phyloP scores from a whole-genome alignment of 2,113 vertebrate genomes.

The Strix uralensis region DNA sequence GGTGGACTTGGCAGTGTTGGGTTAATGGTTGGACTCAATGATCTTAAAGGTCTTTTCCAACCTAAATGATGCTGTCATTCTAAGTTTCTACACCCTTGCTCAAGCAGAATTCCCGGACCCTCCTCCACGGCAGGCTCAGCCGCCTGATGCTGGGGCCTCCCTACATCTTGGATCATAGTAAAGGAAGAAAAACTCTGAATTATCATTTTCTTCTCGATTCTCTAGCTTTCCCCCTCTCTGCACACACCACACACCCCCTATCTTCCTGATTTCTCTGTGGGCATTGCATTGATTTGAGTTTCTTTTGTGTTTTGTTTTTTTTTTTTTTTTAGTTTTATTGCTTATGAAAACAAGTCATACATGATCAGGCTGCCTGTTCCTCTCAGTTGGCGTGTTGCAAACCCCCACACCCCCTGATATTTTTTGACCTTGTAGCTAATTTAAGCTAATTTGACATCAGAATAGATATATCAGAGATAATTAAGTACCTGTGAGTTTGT shows the following conservation, averaged over 20 bases:
- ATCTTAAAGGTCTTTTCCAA: background rate
- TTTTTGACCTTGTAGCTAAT: background rate
- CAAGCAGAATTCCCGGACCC: rapidly evolving
- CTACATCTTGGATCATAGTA: background rate
- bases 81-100: background rate
- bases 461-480: background rate
- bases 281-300: background rate
- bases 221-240: rapidly evolving
- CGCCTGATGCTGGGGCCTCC: background rate
- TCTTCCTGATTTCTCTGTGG: background rate
- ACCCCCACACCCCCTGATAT: background rate
- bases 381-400: background rate
- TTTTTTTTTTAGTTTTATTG: background rate
- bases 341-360: background rate
- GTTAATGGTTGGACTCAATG: rapidly evolving
- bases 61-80: background rate
- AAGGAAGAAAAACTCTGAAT: background rate
- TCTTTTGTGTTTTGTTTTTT: background rate
- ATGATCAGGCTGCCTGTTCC: background rate
- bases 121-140: background rate
- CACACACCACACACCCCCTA: too few species aligned
- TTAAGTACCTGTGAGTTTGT: background rate
- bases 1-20: background rate
- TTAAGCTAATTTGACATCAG: background rate
- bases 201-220: background rate